Conservation (phyloP, 2,888 invertebrate species). For the Drosophila maculinotata region DNA sequence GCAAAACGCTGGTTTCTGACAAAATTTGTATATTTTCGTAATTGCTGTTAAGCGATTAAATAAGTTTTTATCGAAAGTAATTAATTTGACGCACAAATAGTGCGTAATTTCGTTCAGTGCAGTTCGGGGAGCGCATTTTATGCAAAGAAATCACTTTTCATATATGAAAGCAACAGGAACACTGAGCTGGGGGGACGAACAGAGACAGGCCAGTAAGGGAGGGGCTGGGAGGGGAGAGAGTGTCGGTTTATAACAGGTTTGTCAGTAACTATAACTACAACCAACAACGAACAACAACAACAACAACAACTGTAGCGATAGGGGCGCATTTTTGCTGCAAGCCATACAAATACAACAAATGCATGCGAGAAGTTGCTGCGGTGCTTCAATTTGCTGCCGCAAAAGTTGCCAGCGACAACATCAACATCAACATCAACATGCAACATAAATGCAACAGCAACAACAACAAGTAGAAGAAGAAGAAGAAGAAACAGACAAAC, state of each 20-base stretch:
- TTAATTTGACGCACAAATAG: too few relatives aligned
- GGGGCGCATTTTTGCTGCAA: slow-evolving; percentile 78
- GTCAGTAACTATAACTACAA: slow-evolving; percentile 43
- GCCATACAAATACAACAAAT: slow-evolving; percentile 74
- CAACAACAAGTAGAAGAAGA: too few relatives aligned
- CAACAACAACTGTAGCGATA: slow-evolving; percentile 58
- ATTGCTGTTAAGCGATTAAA: too few relatives aligned
- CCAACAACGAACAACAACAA: too few relatives aligned
- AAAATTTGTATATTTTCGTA: too few relatives aligned
- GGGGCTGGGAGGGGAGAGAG: background rate
- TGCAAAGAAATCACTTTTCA: slow-evolving; percentile 82
- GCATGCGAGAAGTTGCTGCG: slow-evolving; percentile 62
- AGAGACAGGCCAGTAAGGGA: background rate
- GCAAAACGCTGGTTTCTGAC: too few relatives aligned
- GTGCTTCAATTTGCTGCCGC: slow-evolving; percentile 75
- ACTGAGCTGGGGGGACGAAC: background rate
- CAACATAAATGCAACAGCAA: slow-evolving; percentile 30
- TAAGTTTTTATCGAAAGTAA: too few relatives aligned
- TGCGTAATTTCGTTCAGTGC: slow-evolving; percentile 57
- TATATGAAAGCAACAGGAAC: slow-evolving; percentile 64
- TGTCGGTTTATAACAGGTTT: slow-evolving; percentile 43
- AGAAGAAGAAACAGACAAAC: slow-evolving; percentile 15
- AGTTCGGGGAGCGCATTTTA: slow-evolving; percentile 51
- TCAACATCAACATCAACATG: slow-evolving; percentile 42
- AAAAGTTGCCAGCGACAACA: slow-evolving; percentile 65